Base-by-base conservation (phyloP, 2,888 invertebrate genomes). In the Lithophane leautieri region DNA sequence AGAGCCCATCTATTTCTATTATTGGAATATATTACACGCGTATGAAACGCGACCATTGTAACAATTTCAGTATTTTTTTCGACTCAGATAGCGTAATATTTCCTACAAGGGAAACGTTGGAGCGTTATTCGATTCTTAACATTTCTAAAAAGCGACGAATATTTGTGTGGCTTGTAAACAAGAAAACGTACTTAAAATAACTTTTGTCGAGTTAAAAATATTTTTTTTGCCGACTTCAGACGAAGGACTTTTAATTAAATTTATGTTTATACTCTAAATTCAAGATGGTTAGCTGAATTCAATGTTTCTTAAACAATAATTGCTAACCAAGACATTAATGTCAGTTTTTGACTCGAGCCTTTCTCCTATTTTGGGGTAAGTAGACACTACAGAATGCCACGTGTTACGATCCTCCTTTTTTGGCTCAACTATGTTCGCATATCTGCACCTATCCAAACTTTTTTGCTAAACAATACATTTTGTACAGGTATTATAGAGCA, bases 401-500 rank as follows among this genome's bases (percentile, higher is more conserved):
- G 28, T 47, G n/a, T 12, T 42, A 22, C 19, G 58, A 28, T 44
- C 11, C 7, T 50, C 25, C 34, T 16, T 52, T 16, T 34, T 25
- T 58, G 25, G 14, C 9, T 58, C 25, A 6, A 25, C 16, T 12
- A 16, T 28, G 19, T 28, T 58, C 16, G 16, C 19, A 58, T 8
- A 58, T 52, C 16, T 25, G 8, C 22, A n/a, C 4, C 19, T 50
- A 8, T 19, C 12, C 2, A 44, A 62, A 25, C 6, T 3, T 34
- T 19, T 40, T n/a, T n/a, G 11, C 4, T 7, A 50, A 19, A 50
- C 1, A 8, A 19, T 50, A 50, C 19, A 22, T 50, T 19, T 50
- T 22, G 54, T 72, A 28, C 91, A 95, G 96, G 96, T 94, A 93
- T 96, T 92, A 94, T 96, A 85, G 94, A 94, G 80, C 93, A 89